Evolutionary conservation across 1,140 invertebrate genomes (phyloP), one percentile per base, ranked within the genome.

Genomic region (Ephestia elutella): DNA sequence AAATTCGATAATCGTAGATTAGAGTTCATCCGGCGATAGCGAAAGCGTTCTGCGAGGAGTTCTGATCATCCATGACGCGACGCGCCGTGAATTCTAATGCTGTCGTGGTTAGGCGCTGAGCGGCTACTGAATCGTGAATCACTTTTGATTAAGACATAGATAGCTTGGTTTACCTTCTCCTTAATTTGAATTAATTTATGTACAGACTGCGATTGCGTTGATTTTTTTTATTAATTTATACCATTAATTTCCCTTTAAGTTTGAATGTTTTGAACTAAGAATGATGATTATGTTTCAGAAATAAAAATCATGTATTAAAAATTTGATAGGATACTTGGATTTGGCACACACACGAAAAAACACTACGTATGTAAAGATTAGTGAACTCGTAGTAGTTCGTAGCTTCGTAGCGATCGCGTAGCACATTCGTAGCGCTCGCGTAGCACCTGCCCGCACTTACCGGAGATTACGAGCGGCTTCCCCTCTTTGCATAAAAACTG

Each of bases 401-500:
- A 30, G 35, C 56, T 3, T 60, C 57, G 61, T 65, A 64, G 63
- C 62, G 5, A 4, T 38, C 20, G 61, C 55, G 69, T 71, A 65
- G 30, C 30, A 32, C 30, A 32, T 9, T 25, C 21, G 21, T 25
- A 25, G 70, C 64, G 57, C 25, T 60, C 54, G 49, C 65, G 70
- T 75, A 70, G 70, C 70, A 75, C 72, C 72, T 75, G 66, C 28
- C 35, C 67, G 59, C 62, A 63, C 67, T 69, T 67, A 67, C 65
- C 64, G 60, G 58, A 72, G 65, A 72, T 72, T 70, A 70, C 57
- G 50, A 49, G 63, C 54, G 54, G 58, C 54, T 65, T 65, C 48
- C 32, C 54, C 55, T 68, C 60, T 66, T 63, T 60, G 57, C 66
- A 71, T 68, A 68, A 71, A 69, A 59, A 70, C 59, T 61, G 59